These are phyloP conservation scores for Acanthornis magna DNA, from an alignment of 2,797 vertebrate species.

Conservation along the genomic window DNA sequence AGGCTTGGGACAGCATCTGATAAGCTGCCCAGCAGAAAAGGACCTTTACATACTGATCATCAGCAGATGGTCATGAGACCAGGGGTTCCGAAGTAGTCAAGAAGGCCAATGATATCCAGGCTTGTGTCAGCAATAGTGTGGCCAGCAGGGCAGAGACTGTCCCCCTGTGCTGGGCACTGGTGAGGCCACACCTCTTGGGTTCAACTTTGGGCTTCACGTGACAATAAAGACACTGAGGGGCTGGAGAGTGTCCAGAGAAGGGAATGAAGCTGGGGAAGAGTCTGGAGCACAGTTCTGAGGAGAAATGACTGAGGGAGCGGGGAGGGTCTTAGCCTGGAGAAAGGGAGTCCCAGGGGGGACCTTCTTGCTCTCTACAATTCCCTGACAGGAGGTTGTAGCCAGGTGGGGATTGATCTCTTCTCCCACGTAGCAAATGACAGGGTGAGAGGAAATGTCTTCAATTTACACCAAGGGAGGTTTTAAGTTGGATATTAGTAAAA, in stretches of 20 bases:
- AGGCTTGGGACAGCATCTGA: not conserved
- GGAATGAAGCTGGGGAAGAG: rapidly evolving
- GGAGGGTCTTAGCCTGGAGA: not conserved
- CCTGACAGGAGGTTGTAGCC: not conserved
- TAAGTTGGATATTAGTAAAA: not conserved
- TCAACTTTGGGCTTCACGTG: not conserved
- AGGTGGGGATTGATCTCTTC: not conserved
- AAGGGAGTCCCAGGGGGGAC: too few relatives aligned
- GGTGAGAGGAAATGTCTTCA: not conserved
- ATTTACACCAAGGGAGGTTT: not conserved
- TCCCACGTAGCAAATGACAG: not conserved
- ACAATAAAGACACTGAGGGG: rapidly evolving
- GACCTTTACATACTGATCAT: rapidly evolving
- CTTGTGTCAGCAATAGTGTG: not conserved
- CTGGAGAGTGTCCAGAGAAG: not conserved
- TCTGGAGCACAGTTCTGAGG: not conserved
- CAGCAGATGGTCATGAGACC: rapidly evolving
- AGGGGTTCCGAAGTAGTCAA: not conserved
- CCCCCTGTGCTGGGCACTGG: not conserved
- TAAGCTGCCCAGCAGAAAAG: not conserved
- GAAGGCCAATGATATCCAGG: not conserved
- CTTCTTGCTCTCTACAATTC: not conserved
- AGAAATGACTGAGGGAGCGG: not conserved
- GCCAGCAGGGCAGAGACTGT: not conserved
- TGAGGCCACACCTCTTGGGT: not conserved